phyloP scores from a whole-genome alignment of 2,797 vertebrate genomes.

The Streptopelia turtur region DNA sequence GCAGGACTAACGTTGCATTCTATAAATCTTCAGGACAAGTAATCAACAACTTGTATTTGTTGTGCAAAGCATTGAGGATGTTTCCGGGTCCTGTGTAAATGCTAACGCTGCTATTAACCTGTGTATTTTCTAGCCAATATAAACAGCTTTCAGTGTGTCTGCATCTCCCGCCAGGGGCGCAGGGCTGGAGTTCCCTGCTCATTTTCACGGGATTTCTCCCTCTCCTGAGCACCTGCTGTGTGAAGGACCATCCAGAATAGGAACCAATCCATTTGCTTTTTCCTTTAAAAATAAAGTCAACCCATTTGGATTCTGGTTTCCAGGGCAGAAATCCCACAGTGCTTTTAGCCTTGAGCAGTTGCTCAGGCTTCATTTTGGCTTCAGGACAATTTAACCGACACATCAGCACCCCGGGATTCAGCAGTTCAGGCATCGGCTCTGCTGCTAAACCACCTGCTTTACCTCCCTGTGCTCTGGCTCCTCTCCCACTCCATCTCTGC shows the following conservation, averaged over 20 bases:
- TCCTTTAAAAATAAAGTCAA: background rate
- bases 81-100: background rate
- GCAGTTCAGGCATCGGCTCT: conserved; percentile 2
- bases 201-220: background rate
- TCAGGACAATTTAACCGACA: background rate
- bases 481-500: conserved; percentile 32
- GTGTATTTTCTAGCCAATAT: background rate
- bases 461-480: conserved; percentile 36
- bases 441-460: conserved; percentile 46
- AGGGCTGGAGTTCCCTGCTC: background rate
- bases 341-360: conserved; percentile 43
- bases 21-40: background rate
- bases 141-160: background rate
- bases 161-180: background rate
- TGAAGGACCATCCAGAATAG: background rate
- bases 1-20: background rate
- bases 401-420: background rate
- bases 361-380: conserved; percentile 47
- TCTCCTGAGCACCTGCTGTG: background rate
- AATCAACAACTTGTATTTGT: background rate
- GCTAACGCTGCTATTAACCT: background rate
- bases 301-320: conserved; percentile 1
- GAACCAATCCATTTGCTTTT: background rate
- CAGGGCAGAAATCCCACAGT: background rate
- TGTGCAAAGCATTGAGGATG: fast-evolving